Conservation (phyloP, 2,888 invertebrate species). For the Hydroisotoma schaefferi region DNA sequence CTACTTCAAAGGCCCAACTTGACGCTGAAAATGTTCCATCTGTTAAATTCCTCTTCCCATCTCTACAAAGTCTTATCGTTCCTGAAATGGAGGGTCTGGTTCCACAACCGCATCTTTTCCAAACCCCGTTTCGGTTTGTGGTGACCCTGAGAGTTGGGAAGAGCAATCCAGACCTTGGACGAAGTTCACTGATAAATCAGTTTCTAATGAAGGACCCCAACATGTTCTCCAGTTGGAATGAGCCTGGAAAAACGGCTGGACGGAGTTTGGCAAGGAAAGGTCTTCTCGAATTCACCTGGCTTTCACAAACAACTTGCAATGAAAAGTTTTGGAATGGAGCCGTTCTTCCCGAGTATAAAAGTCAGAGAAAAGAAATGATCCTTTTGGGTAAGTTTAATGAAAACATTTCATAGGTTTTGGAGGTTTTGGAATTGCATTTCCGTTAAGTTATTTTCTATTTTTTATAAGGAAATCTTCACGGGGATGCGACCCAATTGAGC, state of each 20-base stretch:
- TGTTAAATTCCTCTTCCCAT: not conserved
- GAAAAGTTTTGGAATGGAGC: slow-evolving; percentile 2
- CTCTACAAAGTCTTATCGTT: not conserved
- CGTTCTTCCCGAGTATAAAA: not conserved
- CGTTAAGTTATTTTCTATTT: too few species aligned
- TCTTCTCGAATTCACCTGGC: slow-evolving; percentile 12
- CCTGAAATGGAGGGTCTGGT: slow-evolving; percentile 7
- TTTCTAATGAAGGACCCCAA: not conserved
- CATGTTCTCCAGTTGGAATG: not conserved
- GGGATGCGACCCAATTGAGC: not conserved
- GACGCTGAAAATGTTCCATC: too few species aligned
- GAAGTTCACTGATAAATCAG: slow-evolving; percentile 2
- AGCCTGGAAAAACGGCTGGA: slow-evolving; percentile 1
- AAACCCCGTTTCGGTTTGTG: slow-evolving; percentile 3
- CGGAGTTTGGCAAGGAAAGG: slow-evolving; percentile 8
- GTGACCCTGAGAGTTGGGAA: slow-evolving; percentile 6
- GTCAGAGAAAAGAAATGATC: not conserved
- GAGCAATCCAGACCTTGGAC: not conserved
- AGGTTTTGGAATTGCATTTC: too few species aligned
- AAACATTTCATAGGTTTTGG: too few species aligned
- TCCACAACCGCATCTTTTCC: slow-evolving; percentile 7
- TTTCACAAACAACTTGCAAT: slow-evolving; percentile 11
- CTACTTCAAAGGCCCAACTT: too few species aligned
- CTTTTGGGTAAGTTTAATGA: too few species aligned
- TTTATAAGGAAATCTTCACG: slow-evolving; percentile 8